A percentile compares a stretch with the other conserved stretches of the same genome.
phyloP scores from a whole-genome alignment of 1,140 invertebrate species.

The Bombus affinis region DNA sequence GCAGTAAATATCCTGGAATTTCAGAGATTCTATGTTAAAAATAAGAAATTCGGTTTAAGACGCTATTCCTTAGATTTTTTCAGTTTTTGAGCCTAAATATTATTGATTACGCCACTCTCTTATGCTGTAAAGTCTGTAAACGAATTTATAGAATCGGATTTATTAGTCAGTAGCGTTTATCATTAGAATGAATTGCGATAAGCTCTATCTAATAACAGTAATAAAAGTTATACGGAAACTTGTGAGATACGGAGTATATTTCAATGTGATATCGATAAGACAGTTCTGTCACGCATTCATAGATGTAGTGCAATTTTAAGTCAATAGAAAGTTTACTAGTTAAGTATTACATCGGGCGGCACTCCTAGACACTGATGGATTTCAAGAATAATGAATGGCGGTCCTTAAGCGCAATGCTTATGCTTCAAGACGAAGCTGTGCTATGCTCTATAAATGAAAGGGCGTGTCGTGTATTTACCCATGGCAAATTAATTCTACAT shows the following conservation, averaged over 20 bases:
- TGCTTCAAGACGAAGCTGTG: neutral
- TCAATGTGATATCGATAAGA: neutral
- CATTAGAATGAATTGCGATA: no score
- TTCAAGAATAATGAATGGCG: neutral
- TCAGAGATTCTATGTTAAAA: neutral
- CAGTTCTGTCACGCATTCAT: neutral
- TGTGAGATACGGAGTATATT: no score
- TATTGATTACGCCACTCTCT: no score
- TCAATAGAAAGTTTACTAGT: neutral
- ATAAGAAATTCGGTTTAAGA: no score
- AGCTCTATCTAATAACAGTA: no score
- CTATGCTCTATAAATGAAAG: constrained; percentile 9
- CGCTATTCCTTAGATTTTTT: no score
- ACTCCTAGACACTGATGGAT: constrained; percentile 3
- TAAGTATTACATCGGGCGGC: neutral
- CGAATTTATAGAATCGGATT: no score
- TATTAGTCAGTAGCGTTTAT: no score
- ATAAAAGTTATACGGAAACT: no score
- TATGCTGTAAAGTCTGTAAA: no score
- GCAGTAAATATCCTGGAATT: neutral
- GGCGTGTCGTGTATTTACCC: neutral
- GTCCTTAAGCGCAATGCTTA: neutral
- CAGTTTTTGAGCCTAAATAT: no score
- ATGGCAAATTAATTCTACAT: neutral
- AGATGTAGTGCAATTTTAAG: neutral